A percentile compares a stretch with the other conserved stretches of the same genome.
Conservation (phyloP, 2,888 invertebrate species). For the Crioceris asparagi region DNA sequence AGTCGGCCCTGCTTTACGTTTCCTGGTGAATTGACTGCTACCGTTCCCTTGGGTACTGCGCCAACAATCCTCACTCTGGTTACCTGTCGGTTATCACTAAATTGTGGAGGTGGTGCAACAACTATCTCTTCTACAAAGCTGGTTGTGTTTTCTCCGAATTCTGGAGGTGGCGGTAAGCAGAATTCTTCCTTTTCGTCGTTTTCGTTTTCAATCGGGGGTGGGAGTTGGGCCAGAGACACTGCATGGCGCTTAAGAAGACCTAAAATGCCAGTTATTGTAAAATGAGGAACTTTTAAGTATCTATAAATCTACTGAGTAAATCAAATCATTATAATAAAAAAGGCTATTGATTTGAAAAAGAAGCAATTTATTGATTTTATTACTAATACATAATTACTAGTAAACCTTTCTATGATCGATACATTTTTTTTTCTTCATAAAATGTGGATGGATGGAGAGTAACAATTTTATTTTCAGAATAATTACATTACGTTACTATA, state of each 20-base stretch:
- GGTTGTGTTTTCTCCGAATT: conserved; percentile 41
- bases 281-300: neutral
- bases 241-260: conserved; percentile 23
- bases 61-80: conserved; percentile 71
- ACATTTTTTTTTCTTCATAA: too few species aligned
- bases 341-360: too few species aligned
- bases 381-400: neutral
- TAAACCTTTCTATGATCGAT: too few species aligned
- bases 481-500: too few species aligned
- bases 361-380: neutral
- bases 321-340: too few species aligned
- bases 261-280: conserved; percentile 8
- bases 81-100: conserved; percentile 61
- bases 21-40: conserved; percentile 13
- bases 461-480: too few species aligned
- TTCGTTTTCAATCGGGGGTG: conserved; percentile 65
- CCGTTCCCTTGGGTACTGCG: conserved; percentile 59
- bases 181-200: conserved; percentile 57
- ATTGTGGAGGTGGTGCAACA: conserved; percentile 82
- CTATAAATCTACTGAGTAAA: neutral
- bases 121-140: conserved; percentile 38
- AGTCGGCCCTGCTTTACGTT: conserved; percentile 36
- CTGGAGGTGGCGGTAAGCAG: conserved; percentile 47
- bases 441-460: too few species aligned
- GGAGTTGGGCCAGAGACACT: conserved; percentile 67